Evolutionary conservation across 1,140 invertebrate species (phyloP).

Genomic region (Trachymyrmex septentrionalis): DNA sequence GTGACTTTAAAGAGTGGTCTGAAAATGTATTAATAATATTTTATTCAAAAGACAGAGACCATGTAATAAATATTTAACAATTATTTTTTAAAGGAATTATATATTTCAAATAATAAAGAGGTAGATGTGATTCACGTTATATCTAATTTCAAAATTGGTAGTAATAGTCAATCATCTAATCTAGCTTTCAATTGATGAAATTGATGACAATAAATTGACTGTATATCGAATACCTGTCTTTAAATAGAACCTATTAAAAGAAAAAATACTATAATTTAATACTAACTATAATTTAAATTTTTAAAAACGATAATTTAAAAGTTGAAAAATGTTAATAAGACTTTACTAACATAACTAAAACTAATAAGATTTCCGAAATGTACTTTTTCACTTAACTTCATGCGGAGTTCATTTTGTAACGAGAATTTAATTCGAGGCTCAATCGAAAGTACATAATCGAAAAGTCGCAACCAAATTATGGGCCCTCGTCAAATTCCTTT

Average conservation of each 20-base stretch:
- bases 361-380: background rate
- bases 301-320: too few relatives aligned
- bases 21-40: background rate
- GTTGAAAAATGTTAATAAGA: too few relatives aligned
- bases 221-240: background rate
- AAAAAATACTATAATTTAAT: too few relatives aligned
- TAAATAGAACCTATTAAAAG: background rate
- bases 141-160: background rate
- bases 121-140: too few relatives aligned
- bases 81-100: background rate
- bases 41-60: background rate
- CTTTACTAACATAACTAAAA: too few relatives aligned
- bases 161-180: conserved; percentile 27
- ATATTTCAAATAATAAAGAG: background rate
- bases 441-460: background rate
- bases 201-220: background rate
- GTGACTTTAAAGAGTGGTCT: background rate
- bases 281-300: too few relatives aligned
- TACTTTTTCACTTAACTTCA: background rate
- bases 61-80: background rate
- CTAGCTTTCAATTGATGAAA: conserved; percentile 3
- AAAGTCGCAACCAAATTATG: conserved; percentile 26
- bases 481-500: conserved; percentile 23
- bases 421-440: conserved; percentile 20
- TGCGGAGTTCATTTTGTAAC: background rate